These are phyloP conservation scores for Palaemon carinicauda DNA, from an alignment of 1,140 invertebrate species.

Conservation along the genomic window DNA sequence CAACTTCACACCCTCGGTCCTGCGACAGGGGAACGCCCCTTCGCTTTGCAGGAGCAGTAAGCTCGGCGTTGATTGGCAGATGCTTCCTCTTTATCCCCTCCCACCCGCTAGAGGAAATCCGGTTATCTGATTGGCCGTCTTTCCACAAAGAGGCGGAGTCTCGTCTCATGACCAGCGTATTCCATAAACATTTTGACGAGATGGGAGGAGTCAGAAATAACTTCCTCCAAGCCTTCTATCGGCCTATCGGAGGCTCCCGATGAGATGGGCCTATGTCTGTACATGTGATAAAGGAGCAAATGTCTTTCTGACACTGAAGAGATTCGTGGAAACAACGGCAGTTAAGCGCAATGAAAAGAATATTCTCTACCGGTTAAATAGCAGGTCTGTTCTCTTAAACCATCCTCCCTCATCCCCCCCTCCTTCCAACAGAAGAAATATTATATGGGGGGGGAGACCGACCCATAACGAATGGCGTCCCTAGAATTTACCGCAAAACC, in stretches of 20 bases:
- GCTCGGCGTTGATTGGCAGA: conserved; percentile 4
- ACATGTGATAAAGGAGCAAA: not conserved
- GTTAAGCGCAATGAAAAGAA: conserved; percentile 11
- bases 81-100: not conserved
- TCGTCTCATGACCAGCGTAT: not conserved
- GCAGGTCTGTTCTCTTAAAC: not conserved
- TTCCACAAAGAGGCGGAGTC: not conserved
- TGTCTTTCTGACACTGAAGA: not conserved
- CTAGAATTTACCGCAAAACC: too few species aligned
- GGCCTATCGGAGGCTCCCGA: not conserved
- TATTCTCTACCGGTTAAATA: not conserved
- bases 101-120: not conserved
- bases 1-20: not conserved
- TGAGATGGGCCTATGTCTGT: not conserved
- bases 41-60: not conserved
- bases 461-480: too few species aligned
- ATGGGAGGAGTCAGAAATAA: conserved; percentile 6
- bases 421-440: not conserved
- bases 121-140: not conserved
- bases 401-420: too few species aligned
- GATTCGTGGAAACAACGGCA: not conserved
- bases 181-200: conserved; percentile 42
- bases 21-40: not conserved
- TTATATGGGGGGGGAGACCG: not conserved
- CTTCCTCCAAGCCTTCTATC: not conserved